A percentile compares a stretch with the other conserved stretches of the same genome.
Evolutionary conservation across 2,113 vertebrate species (phyloP).

Genomic region (Melanerpes formicivorus): DNA sequence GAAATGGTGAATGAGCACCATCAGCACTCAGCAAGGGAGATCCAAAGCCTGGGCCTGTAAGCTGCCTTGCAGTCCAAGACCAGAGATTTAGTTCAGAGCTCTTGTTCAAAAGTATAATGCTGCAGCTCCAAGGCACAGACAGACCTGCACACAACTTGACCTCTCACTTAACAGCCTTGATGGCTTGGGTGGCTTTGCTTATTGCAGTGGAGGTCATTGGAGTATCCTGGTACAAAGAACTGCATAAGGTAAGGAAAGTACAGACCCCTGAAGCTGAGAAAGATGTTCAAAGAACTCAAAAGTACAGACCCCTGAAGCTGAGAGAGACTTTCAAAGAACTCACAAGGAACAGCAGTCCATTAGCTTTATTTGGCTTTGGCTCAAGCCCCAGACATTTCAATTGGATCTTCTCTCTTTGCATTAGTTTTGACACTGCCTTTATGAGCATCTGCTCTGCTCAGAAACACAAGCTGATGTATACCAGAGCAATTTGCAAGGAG

Average conservation of each 20-base stretch:
- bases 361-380: background rate
- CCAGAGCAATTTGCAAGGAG: conserved; percentile 15
- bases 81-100: background rate
- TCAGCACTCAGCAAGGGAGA: background rate
- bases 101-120: background rate
- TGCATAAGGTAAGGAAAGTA: background rate
- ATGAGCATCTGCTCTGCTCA: background rate
- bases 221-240: background rate
- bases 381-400: background rate
- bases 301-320: background rate
- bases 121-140: background rate
- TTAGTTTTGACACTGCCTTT: background rate
- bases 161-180: background rate
- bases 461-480: background rate
- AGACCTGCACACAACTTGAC: background rate
- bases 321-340: background rate
- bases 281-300: background rate
- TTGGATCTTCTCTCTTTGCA: background rate
- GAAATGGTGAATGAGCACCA: background rate
- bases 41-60: background rate
- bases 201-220: background rate
- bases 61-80: background rate
- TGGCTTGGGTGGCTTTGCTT: background rate
- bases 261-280: background rate
- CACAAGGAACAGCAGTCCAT: background rate